Evolutionary conservation across 2,113 vertebrate genomes (phyloP).

Genomic region (Pterophyllum scalare): DNA sequence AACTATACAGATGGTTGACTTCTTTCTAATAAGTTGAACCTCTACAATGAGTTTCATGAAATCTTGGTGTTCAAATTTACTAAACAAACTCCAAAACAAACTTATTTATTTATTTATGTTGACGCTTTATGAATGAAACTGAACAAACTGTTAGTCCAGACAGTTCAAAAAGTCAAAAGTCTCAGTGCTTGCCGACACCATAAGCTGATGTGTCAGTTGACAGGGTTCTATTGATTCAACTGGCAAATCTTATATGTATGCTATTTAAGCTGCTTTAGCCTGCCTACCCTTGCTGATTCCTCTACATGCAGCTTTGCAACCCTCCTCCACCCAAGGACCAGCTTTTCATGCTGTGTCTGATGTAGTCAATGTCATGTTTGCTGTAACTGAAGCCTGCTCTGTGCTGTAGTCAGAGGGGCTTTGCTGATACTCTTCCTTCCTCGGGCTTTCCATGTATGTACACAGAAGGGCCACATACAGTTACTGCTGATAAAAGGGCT

Average conservation of each 20-base stretch:
- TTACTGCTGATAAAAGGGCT: not conserved
- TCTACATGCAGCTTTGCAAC: conserved; percentile 1
- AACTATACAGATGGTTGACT: too few species aligned
- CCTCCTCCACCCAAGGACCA: not conserved
- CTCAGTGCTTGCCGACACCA: not conserved
- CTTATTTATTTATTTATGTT: too few species aligned
- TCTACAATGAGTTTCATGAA: too few species aligned
- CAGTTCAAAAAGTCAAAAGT: not conserved
- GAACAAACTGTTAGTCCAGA: too few species aligned
- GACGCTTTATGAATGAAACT: not conserved
- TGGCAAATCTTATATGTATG: not conserved
- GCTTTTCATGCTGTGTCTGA: not conserved
- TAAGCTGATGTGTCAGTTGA: not conserved
- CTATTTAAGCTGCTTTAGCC: not conserved
- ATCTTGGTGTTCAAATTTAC: too few species aligned
- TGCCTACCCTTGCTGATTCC: not conserved
- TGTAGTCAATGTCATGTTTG: not conserved
- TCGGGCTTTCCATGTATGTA: not conserved
- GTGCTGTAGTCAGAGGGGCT: not conserved
- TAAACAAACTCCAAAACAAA: too few species aligned
- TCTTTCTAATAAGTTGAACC: too few species aligned
- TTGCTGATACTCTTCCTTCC: not conserved
- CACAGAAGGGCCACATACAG: not conserved
- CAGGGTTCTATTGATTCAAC: not conserved
- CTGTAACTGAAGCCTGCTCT: not conserved